phyloP scores from a whole-genome alignment of 2,113 vertebrate genomes.

The Edolisoma coerulescens region DNA sequence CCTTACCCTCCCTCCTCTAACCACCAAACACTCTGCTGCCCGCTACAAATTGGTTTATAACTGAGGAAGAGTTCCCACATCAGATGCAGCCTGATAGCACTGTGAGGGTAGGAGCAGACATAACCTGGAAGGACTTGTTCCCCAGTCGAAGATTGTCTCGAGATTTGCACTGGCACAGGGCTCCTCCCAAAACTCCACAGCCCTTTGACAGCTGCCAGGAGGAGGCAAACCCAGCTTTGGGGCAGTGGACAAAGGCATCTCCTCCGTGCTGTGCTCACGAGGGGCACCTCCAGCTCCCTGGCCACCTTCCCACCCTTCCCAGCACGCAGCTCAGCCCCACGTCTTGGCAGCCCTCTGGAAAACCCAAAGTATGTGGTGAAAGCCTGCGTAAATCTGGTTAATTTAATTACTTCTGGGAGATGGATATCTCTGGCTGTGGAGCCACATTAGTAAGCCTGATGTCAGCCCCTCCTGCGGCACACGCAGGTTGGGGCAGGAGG shows the following conservation, averaged over 20 bases:
- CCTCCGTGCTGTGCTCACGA: neutral
- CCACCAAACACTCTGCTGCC: constrained; percentile 15
- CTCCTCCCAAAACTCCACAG: neutral
- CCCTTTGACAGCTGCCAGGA: neutral
- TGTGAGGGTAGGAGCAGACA: constrained; percentile 35
- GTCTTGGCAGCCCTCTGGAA: constrained; percentile 4
- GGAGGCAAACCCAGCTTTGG: neutral
- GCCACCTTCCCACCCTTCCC: neutral
- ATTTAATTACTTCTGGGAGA: constrained; percentile 53
- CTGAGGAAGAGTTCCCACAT: neutral
- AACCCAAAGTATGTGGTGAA: neutral
- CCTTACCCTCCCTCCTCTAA: neutral
- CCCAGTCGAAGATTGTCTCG: neutral
- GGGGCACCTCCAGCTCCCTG: neutral
- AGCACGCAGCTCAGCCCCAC: neutral
- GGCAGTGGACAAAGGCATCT: neutral
- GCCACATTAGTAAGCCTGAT: constrained; percentile 23
- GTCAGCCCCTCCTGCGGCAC: constrained; percentile 58
- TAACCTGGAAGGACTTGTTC: constrained; percentile 47
- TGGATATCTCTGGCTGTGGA: constrained; percentile 48
- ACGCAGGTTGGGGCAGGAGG: constrained; percentile 65
- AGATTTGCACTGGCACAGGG: neutral
- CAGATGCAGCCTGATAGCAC: constrained; percentile 13
- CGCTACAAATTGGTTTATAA: constrained; percentile 52
- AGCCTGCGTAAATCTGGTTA: neutral